Base-by-base conservation (phyloP, 2,888 invertebrate genomes). In the Coleophora deauratella region DNA sequence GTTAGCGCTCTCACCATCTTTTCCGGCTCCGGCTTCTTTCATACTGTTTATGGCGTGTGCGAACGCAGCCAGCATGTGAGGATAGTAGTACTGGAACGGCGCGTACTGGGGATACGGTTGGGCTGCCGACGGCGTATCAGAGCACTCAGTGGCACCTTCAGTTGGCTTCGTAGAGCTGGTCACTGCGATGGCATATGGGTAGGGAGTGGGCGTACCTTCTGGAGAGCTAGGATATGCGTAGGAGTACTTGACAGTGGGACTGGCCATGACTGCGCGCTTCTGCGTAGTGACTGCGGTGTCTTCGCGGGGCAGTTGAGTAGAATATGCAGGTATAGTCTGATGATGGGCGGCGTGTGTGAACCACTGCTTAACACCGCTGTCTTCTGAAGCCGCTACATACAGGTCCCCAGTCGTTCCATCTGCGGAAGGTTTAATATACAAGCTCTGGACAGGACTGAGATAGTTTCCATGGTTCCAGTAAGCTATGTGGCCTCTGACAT, bases 341-440 rank as follows among this genome's bases (percentile, higher is more conserved):
- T 57, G 53, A 3, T 56, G 46, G 11, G 60, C 57, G 2, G 59
- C 49, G 8, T 72, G 62, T 0, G 75, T 74, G 3, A 80, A 59
- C 82, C 84, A 85, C 45, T 81, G 77, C 39, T 72, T 74, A 1
- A 66, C 59, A 13, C 79, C 82, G 33, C 52, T 72, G 33, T 84
- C 79, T 57, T 85, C 85, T 7, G 82, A 62, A 1, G 85, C 85
- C 6, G 85, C 84, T 1, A 85, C 82, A 57, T 76, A 84, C 9
- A 85, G 60, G 47, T 85, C 85, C 15, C 85, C 85, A 0, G 81
- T 80, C 6, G 68, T 66, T 0, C 84, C 82, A 44, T 85, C 82
- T 3, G 49, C 49, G 1, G 85, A 85, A 1, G 82, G 82, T 43
- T 80, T 78, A 9, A 85, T 73, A 50, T 66, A 85, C 1, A 85